Evolutionary conservation across 2,888 invertebrate species (phyloP).

Genomic region (Embidobia sp.): DNA sequence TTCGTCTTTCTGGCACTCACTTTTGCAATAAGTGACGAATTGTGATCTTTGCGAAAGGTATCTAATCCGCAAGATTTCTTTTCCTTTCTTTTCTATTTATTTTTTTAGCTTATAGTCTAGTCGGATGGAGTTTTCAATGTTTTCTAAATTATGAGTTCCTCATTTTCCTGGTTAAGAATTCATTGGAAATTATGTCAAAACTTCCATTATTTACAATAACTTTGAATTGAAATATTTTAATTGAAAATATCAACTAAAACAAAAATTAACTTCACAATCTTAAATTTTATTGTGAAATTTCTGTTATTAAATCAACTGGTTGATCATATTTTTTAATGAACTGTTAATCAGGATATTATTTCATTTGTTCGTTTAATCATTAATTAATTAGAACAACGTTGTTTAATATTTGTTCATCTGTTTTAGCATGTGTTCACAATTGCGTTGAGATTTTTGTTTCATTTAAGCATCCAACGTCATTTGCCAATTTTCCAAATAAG

Average conservation of each 20-base stretch:
- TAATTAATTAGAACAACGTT: constrained; percentile 1
- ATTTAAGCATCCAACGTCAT: too few species aligned
- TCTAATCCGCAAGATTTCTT: constrained; percentile 7
- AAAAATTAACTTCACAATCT: too few species aligned
- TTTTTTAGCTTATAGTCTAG: constrained; percentile 40
- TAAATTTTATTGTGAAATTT: too few species aligned
- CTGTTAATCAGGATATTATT: too few species aligned
- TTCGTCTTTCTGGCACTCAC: constrained; percentile 30
- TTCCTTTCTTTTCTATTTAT: constrained; percentile 3
- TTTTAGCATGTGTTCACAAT: constrained; percentile 12
- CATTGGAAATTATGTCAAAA: too few species aligned
- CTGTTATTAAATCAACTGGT: too few species aligned
- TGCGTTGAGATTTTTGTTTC: constrained; percentile 11
- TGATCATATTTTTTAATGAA: too few species aligned
- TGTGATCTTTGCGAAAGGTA: constrained; percentile 49
- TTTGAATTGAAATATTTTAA: too few species aligned
- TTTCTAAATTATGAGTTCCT: constrained; percentile 35
- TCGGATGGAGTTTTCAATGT: constrained; percentile 25
- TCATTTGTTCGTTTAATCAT: not conserved
- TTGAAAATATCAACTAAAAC: too few species aligned
- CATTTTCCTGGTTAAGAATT: too few species aligned
- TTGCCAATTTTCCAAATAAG: too few species aligned
- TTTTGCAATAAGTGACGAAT: constrained; percentile 48
- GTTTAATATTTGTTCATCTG: not conserved
- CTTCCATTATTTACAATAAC: too few species aligned